Conservation (phyloP, 2,888 invertebrate genomes). For the Rhogogaster chlorosoma region DNA sequence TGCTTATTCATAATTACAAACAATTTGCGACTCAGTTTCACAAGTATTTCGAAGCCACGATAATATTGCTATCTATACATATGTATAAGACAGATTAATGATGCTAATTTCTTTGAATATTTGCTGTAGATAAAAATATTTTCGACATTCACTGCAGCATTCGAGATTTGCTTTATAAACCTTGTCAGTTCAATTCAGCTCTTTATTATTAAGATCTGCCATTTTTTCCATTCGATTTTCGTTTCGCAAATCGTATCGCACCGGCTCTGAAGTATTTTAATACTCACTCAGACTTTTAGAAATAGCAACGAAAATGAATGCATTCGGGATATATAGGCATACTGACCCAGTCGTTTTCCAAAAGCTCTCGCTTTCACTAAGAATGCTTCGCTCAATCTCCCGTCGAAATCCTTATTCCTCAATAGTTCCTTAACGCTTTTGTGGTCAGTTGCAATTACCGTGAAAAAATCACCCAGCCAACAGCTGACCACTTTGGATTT, state of each 20-base stretch:
- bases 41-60: not conserved
- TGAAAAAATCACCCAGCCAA: slow-evolving; percentile 79
- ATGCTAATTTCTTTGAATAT: no score
- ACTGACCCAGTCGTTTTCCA: slow-evolving; percentile 79
- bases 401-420: slow-evolving; percentile 82
- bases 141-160: no score
- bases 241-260: no score
- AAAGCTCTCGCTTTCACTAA: slow-evolving; percentile 79
- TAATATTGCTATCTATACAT: no score
- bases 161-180: no score
- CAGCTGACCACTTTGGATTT: slow-evolving; percentile 82
- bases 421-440: slow-evolving; percentile 81
- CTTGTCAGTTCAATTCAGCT: no score
- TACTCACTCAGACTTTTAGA: not conserved
- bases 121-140: no score
- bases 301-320: not conserved
- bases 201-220: no score
- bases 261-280: no score
- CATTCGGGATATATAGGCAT: not conserved
- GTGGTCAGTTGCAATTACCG: slow-evolving; percentile 80
- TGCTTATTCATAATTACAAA: not conserved
- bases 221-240: no score
- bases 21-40: not conserved
- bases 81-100: no score
- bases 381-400: slow-evolving; percentile 79